Evolutionary conservation across 2,797 vertebrate genomes (phyloP), one percentile per base, ranked within the genome.

Genomic region (Sebastes melanostomus): DNA sequence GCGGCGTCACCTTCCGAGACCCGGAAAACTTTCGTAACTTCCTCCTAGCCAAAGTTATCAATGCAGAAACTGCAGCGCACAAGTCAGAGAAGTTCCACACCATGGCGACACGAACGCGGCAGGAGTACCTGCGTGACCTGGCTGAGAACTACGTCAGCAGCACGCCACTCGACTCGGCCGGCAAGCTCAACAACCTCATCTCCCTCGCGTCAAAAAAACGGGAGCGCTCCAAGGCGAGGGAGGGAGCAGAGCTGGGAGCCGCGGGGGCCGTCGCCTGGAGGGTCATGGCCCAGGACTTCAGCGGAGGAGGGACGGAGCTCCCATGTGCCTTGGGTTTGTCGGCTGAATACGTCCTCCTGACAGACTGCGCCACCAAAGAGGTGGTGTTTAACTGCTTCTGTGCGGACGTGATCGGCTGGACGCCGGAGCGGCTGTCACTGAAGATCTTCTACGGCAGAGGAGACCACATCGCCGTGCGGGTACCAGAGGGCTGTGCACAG

Each of bases 311-410:
- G 0, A 52, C 75, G 0, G 97, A 98, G 70, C 90, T 97, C 0
- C 84, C 96, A 4, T 97, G 97, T 42, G 91, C 94, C 0, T 54
- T 99, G 89, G 98, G 96, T 0, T 75, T 99, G 25, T 99, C 98
- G 0, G 96, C 94, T 0, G 97, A 98, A 52, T 96, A 97, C 0
- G 73, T 98, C 11, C 96, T 98, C 6, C 88, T 99, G 5, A 75
- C 96, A 5, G 98, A 98, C 86, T 85, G 95, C 1, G 82, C 38
- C 14, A 96, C 96, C 81, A 98, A 98, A 89, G 97, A 98, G 46
- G 97, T 98, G 61, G 97, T 98, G 4, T 99, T 99, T 62, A 97
- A 98, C 81, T 99, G 98, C 83, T 97, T 97, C 90, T 98, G 97
- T 2, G 95, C 95, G 0, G 98, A 99, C 0, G 97, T 99, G 72